Base-by-base conservation (phyloP, 2,888 invertebrate genomes). In the Taphrorychus bicolor region DNA sequence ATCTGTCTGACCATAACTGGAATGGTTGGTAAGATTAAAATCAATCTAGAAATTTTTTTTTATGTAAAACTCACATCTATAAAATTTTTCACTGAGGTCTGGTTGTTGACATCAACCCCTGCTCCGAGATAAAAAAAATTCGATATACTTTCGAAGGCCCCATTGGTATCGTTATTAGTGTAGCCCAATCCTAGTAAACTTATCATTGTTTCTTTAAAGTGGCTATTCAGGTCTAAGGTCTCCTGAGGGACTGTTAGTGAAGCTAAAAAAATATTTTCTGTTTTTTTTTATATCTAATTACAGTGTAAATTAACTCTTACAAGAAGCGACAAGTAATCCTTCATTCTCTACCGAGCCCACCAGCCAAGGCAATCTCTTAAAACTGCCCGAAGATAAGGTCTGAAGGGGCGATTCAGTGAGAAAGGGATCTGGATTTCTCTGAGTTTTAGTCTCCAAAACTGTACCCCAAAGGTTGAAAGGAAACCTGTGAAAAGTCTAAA, bases 1-100 rank as follows among this genome's bases (percentile, higher is more conserved):
- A 80, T 41, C 86, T 78, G 72, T 86, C 86, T 2, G 83, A 79
- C 49, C 84, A 84, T 24, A 85, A 71, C 85, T 85, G 73, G n/a
- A n/a, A n/a, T n/a, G n/a, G n/a, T n/a, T 2, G 75, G 69, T 51
- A 49, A 49, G 59, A 22, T 21, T 19, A 52, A 19, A 4, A 5
- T 5, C 18, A 5, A 52, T 19, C n/a, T 2, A 9, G 2, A 18
- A 19, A 21, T 7, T 14, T 23, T 19, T 0, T 22, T 11, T 16
- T 16, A 48, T 16, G 2, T 16, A 16, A 49, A 40, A 65, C 76
- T 74, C 76, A 80, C 80, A 66, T 80, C 61, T 51, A 76, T 74
- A 52, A 80, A 75, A 75, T 32, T 70, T 66, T 51, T 76, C 54
- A 5, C 32, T 5, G 32, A 32, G 7, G 11, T 11, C 11, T 5